phyloP scores from a whole-genome alignment of 2,888 invertebrate species.

The Andrena bucephala region DNA sequence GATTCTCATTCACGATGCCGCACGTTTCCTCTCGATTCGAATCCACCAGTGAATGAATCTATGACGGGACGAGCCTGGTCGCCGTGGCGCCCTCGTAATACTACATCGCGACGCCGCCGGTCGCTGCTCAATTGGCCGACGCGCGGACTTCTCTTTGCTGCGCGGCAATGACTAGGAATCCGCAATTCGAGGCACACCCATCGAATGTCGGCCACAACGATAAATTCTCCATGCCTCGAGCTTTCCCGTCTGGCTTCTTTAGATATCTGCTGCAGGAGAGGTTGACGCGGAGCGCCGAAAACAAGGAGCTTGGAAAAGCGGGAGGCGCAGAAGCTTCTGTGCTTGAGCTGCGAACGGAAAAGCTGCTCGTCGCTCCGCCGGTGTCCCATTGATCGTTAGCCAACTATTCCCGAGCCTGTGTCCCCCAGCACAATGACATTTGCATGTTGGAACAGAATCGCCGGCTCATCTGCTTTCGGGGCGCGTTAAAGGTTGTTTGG shows the following conservation, averaged over 20 bases:
- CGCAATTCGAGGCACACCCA: no score
- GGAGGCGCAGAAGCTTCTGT: no score
- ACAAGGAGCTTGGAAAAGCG: no score
- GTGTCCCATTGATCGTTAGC: not conserved
- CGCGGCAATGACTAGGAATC: no score
- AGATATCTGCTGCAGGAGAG: no score
- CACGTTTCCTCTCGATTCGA: slow-evolving; percentile 35
- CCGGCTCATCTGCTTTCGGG: slow-evolving; percentile 40
- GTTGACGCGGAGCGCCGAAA: no score
- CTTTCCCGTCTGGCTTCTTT: not conserved
- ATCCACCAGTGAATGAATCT: slow-evolving; percentile 13
- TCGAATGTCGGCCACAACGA: no score
- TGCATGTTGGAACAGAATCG: slow-evolving; percentile 10
- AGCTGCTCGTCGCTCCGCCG: not conserved
- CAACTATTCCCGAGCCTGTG: not conserved
- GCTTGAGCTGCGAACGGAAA: not conserved
- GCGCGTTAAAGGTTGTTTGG: slow-evolving; percentile 36
- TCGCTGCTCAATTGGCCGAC: not conserved
- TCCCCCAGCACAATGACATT: not conserved
- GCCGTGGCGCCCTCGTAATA: no score
- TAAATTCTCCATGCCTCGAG: not conserved
- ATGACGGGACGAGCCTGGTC: not conserved
- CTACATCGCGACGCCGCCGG: not conserved
- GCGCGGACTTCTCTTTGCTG: not conserved
- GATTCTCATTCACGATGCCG: slow-evolving; percentile 49